A percentile compares a stretch with the other conserved stretches of the same genome.
Evolutionary conservation across 2,888 invertebrate genomes (phyloP).

Genomic region (Hemicrepidius hirtus): DNA sequence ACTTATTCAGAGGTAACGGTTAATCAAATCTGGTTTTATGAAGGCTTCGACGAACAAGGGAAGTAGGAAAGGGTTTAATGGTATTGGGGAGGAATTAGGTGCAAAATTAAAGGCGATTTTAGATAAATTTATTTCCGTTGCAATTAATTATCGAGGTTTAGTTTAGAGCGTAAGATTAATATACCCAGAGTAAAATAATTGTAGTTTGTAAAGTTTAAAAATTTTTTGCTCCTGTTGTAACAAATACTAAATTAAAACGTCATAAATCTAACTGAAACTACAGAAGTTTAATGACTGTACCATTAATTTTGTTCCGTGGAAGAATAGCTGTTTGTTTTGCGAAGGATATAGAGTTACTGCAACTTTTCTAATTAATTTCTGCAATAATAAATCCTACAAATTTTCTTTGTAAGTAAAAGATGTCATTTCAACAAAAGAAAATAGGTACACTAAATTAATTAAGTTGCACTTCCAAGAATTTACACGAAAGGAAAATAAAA

Average conservation of each 20-base stretch:
- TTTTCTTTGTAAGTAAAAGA: background rate
- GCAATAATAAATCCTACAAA: conserved; percentile 4
- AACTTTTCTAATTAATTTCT: conserved; percentile 26
- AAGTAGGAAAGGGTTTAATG: conserved; percentile 22
- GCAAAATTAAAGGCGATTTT: conserved; percentile 25
- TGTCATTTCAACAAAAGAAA: background rate
- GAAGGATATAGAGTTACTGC: conserved; percentile 4
- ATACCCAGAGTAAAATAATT: background rate
- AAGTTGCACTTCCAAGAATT: background rate
- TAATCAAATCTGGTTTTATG: conserved; percentile 21
- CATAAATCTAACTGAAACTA: background rate
- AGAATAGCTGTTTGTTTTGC: background rate
- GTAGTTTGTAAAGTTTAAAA: background rate
- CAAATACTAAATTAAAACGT: background rate
- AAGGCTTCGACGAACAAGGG: background rate
- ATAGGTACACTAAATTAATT: background rate
- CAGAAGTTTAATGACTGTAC: background rate
- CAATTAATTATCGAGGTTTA: conserved; percentile 23
- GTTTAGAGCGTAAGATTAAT: background rate
- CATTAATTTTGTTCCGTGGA: conserved; percentile 1
- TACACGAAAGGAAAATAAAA: background rate
- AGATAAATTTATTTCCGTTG: conserved; percentile 16
- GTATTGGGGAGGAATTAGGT: conserved; percentile 19
- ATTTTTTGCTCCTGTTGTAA: too few species aligned
- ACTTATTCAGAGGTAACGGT: background rate